Evolutionary conservation across 2,888 invertebrate genomes (phyloP), one percentile per base, ranked within the genome.

Genomic region (Yponomeuta plumbellus): DNA sequence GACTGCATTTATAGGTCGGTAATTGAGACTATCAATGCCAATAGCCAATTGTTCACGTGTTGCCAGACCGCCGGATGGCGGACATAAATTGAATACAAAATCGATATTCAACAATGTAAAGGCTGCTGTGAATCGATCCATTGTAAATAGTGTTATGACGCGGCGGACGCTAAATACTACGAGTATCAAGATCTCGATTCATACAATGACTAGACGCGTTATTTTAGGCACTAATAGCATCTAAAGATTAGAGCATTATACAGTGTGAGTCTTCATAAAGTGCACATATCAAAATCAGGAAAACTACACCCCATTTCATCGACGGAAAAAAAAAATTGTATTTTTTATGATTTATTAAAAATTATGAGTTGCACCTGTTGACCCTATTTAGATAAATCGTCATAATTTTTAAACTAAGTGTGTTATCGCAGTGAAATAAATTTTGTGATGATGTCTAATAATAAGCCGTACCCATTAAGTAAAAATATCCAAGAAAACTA

Each of bases 11-110:
- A 13, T 59, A 59, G 23, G 59, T 59, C 11, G 59, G 23, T 59
- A 59, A 59, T 59, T 59, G 59, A 21, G 22, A 59, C 22, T 59
- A 13, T 62, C 62, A 62, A 40, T 39, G 39, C 39, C 62, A 62
- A 62, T 62, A 20, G 39, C 5, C n/a, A 34, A 62, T 62, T 62
- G 62, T 34, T 62, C 34, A 39, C 62, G 26, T 39, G 26, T 62
- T 8, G 17, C 44, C 17, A 52, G 44, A 34, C 39, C 20, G 20
- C 10, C 62, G 23, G n/a, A 11, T 21, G 59, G 23, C 59, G 23
- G 13, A 59, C 23, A 34, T 39, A 6, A 34, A 39, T 39, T 62
- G 62, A 62, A 62, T 62, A 62, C 39, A 62, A 39, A 40, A 4
- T 10, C 59, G 13, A 59, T 59, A 21, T 8, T 21, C 6, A 59